Conservation (phyloP, 2,797 vertebrate species). For the Epinephelus awoara region DNA sequence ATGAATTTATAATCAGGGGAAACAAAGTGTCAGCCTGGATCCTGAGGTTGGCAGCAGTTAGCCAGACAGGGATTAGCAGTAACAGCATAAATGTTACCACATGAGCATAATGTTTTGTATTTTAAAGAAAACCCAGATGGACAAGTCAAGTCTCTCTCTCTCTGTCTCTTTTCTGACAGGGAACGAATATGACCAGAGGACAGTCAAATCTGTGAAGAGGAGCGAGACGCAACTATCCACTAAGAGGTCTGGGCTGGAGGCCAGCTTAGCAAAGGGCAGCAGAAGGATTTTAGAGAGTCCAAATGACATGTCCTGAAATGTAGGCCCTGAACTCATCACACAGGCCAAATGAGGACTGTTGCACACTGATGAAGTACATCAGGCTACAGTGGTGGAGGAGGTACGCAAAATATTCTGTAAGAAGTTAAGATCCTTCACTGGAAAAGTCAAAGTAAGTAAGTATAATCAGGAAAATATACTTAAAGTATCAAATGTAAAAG, state of each 20-base stretch:
- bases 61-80: conserved; percentile 32
- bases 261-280: conserved; percentile 59
- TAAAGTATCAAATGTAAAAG: no score
- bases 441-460: background rate
- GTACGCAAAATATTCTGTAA: background rate
- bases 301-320: conserved; percentile 56
- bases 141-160: conserved; percentile 24
- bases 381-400: background rate
- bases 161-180: conserved; percentile 31
- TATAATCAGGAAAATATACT: no score
- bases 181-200: conserved; percentile 48
- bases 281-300: conserved; percentile 56
- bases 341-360: background rate
- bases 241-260: conserved; percentile 63
- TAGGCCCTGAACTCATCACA: conserved; percentile 45
- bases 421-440: background rate
- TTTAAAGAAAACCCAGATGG: conserved; percentile 5
- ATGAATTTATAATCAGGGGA: conserved; percentile 10
- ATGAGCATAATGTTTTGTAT: background rate
- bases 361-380: background rate
- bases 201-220: conserved; percentile 40
- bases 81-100: conserved; percentile 9
- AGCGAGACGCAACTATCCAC: conserved; percentile 40
- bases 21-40: conserved; percentile 36
- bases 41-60: conserved; percentile 31